phyloP scores from a whole-genome alignment of 2,888 invertebrate species.

The Rutpela maculata region DNA sequence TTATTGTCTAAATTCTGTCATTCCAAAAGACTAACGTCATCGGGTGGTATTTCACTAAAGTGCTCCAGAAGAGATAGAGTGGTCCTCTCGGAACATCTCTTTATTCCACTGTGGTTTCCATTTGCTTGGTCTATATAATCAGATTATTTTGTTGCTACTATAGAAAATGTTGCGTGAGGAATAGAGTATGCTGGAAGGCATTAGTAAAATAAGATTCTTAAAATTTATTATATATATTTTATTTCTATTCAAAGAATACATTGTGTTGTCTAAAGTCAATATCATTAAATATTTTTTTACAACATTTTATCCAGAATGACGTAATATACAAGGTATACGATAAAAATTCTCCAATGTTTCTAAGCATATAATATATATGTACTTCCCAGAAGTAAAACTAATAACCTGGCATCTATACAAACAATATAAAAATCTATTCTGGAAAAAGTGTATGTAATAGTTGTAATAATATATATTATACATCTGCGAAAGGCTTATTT shows the following conservation, averaged over 20 bases:
- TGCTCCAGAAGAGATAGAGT: no score
- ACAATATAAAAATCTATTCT: slow-evolving; percentile 64
- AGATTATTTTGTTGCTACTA: no score
- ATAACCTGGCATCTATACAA: slow-evolving; percentile 59
- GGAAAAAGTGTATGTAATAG: slow-evolving; percentile 68
- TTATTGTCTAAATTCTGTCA: no score
- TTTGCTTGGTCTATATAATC: no score
- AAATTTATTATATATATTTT: slow-evolving; percentile 62
- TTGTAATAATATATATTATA: slow-evolving; percentile 69
- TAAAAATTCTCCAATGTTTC: slow-evolving; percentile 61
- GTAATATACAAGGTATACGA: slow-evolving; percentile 66
- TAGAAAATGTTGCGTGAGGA: no score
- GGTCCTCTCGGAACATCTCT: no score
- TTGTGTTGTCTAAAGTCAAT: slow-evolving; percentile 74
- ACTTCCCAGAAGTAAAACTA: slow-evolving; percentile 71
- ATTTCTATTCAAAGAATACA: slow-evolving; percentile 75
- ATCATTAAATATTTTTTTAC: slow-evolving; percentile 71
- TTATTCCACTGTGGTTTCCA: no score
- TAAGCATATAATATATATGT: slow-evolving; percentile 64
- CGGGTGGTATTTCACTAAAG: no score
- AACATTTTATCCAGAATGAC: slow-evolving; percentile 71
- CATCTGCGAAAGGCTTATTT: slow-evolving; percentile 73
- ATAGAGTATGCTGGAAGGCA: no score
- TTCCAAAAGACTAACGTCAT: no score
- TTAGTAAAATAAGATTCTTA: neutral